Base-by-base conservation (phyloP, 2,113 vertebrate genomes). In the Silurus asotus region DNA sequence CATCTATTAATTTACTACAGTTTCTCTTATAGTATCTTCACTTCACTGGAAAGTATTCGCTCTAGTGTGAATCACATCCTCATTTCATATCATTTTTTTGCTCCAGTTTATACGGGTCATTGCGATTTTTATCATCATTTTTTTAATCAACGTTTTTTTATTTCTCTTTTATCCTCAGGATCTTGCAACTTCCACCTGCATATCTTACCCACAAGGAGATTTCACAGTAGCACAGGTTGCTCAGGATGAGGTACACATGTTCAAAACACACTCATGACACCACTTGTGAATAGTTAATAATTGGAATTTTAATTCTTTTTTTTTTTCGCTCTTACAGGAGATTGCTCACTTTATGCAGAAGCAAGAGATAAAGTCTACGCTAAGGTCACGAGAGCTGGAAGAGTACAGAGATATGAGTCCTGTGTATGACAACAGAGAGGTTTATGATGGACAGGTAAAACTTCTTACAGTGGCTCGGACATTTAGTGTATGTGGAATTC, bases 291-390 rank as follows among this genome's bases (percentile, higher is more conserved):
- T 61, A 17, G 13, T 61, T 25, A 4, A 5, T 37, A n/a, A 49
- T 65, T 51, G 6, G 10, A 8, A 23, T 82, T 0, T 74, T 45
- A 65, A 1, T 17, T 37, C 37, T 37, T 37, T 37, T 37, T 37
- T 37, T 37, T 37, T 37, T 37, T 37, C 2, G 37, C 37, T 37
- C 2, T 37, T 1, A 0, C 82, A 96, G 96, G 95, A 96, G 92
- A 96, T 96, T 59, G 96, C 96, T 14, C 94, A 88, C 25, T 96
- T 94, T 65, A 96, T 96, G 80, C 96, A 96, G 84, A 95, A 94
- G 74, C 94, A 95, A 84, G 96, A 96, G 89, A 92, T 96, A 0
- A 94, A 93, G 85, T 86, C 92, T 0, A 93, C 94, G 82, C 91
- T 91, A 20, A 51, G 87, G 64, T 94, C 80, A 8, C 37, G 2